These are phyloP conservation scores for Conops quadrifasciatus DNA, from an alignment of 2,888 invertebrate genomes.

Conservation along the genomic window DNA sequence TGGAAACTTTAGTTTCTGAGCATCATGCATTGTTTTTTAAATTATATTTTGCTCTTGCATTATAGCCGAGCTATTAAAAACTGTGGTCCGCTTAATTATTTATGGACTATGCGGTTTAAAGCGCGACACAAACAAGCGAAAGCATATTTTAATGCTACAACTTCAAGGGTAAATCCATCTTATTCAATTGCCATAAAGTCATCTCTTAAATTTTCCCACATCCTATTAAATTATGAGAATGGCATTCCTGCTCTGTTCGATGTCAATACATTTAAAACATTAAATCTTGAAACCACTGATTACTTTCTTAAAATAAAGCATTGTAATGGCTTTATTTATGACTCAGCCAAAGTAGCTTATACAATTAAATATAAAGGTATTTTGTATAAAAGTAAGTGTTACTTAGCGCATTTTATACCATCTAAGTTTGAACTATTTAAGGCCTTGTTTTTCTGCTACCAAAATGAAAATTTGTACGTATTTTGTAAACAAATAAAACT, in stretches of 20 bases:
- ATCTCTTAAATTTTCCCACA: conserved; percentile 35
- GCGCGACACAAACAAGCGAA: conserved; percentile 38
- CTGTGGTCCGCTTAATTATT: conserved; percentile 37
- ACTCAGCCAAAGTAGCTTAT: conserved; percentile 23
- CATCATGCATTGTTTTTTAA: conserved; percentile 38
- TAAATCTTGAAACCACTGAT: conserved; percentile 27
- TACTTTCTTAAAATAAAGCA: conserved; percentile 29
- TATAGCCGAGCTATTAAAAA: conserved; percentile 34
- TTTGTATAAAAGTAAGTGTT: conserved; percentile 32
- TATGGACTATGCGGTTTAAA: conserved; percentile 34
- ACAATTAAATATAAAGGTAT: conserved; percentile 30
- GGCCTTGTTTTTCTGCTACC: conserved; percentile 11
- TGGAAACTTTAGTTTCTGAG: conserved; percentile 33
- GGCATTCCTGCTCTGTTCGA: conserved; percentile 24
- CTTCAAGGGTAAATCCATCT: conserved; percentile 39
- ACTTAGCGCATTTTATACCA: conserved; percentile 13
- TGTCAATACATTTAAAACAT: conserved; percentile 1
- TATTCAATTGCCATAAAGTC: conserved; percentile 39
- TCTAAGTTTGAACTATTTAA: background rate
- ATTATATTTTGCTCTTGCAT: conserved; percentile 38
- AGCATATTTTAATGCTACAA: conserved; percentile 35
- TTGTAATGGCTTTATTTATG: conserved; percentile 25
- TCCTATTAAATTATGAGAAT: conserved; percentile 34
- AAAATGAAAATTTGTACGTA: conserved; percentile 20
- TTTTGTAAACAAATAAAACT: conserved; percentile 13